These are phyloP conservation scores for Greenwoodochromis staneri DNA, from an alignment of 2,113 vertebrate species.

Conservation along the genomic window DNA sequence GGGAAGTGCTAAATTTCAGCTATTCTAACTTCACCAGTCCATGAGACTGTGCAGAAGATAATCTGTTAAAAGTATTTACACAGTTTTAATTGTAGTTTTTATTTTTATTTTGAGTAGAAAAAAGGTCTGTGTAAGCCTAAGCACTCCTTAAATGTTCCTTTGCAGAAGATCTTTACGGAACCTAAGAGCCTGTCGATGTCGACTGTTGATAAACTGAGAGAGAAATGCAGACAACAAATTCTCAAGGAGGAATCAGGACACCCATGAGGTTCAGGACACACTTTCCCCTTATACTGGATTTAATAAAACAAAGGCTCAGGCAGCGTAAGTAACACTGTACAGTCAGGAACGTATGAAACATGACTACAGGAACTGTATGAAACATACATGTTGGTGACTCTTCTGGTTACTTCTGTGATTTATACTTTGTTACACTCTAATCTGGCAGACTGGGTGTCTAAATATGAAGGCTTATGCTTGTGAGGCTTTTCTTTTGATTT, in stretches of 20 bases:
- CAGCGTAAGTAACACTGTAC: neutral
- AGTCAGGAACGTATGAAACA: neutral
- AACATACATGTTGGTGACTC: neutral
- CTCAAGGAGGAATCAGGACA: slow-evolving; percentile 66
- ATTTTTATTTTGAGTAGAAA: neutral
- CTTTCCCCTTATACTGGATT: neutral
- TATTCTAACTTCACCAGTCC: neutral
- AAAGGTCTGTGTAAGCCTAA: neutral
- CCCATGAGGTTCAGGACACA: neutral
- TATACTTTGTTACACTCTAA: neutral
- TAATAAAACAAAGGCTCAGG: neutral
- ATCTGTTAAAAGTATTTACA: neutral
- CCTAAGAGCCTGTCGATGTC: slow-evolving; percentile 82
- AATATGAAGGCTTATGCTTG: neutral
- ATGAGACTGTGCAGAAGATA: neutral
- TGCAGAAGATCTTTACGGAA: slow-evolving; percentile 87
- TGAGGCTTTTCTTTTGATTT: neutral
- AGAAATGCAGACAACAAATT: slow-evolving; percentile 72
- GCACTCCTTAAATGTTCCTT: neutral
- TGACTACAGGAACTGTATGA: neutral
- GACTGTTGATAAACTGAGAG: slow-evolving; percentile 79
- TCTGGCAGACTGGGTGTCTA: neutral
- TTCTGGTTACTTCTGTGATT: neutral
- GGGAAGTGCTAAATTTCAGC: neutral
- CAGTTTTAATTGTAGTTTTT: neutral